Base-by-base conservation (phyloP, 2,113 vertebrate genomes). In the Colistium nudipinnis region DNA sequence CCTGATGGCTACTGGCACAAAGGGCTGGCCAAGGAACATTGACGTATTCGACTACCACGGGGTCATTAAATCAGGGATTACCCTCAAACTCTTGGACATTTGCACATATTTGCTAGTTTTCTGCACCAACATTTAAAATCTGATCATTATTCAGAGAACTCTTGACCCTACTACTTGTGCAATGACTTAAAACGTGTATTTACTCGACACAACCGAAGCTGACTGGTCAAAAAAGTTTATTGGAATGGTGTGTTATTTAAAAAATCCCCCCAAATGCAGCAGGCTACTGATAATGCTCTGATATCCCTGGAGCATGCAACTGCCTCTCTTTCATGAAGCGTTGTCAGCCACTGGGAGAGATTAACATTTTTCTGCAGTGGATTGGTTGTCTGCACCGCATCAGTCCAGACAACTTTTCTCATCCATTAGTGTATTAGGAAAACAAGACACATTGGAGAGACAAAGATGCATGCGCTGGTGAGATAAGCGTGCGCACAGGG, bases 401-500 rank as follows among this genome's bases (percentile, higher is more conserved):
- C 91, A 89, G 89, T 88, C 86, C 89, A 85, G 87, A 91, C 88
- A 93, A 93, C 91, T 93, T 92, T 91, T 81, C 84, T 89, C 90
- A 89, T 92, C 89, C 89, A 92, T 91, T 90, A 89, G 87, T 92
- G 88, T 86, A 86, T 91, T 90, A 90, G 69, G 82, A 87, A 88
- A 91, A 89, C 87, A 87, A 92, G 90, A 91, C 83, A 84, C 89
- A 89, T 87, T 85, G 81, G 89, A 92, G 90, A 93, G 89, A 93
- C 91, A 92, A 91, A 93, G 92, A 93, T 92, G 92, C 88, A 80
- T 93, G 92, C 82, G 81, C 86, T 85, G 82, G 79, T 36, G 91
- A 93, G 92, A 93, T 93, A 93, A 93, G 92, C 80, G 31, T 73
- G 83, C 84, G 87, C 89, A 88, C 88, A 84, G 91, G 89, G 92